Conservation (phyloP, 2,113 vertebrate genomes). For the Phyllopteryx taeniolatus region DNA sequence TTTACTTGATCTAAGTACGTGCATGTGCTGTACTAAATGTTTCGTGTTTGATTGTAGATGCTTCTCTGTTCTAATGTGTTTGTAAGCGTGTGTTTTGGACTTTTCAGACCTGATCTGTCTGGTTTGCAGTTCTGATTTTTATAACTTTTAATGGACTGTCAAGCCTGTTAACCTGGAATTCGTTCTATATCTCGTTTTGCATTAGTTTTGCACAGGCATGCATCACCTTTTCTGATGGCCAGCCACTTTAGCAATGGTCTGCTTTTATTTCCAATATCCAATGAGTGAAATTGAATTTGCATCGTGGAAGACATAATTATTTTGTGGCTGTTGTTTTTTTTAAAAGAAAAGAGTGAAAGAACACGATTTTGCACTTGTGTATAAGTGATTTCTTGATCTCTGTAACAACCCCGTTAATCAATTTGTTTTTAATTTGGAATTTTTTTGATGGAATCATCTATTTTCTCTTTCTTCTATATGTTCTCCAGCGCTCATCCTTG, state of each 20-base stretch:
- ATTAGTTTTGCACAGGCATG: background rate
- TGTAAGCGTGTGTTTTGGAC: conserved; percentile 7
- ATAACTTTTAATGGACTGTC: background rate
- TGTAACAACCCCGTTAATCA: background rate
- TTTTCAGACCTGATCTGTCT: conserved; percentile 22
- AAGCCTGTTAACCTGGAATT: conserved; percentile 1
- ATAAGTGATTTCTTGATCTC: background rate
- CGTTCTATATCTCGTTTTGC: background rate
- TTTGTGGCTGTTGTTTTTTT: background rate
- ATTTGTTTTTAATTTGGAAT: background rate
- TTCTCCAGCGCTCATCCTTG: background rate
- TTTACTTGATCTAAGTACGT: background rate
- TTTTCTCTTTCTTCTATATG: background rate
- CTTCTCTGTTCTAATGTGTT: background rate
- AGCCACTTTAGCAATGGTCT: background rate
- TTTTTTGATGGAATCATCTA: background rate
- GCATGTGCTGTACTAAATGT: background rate
- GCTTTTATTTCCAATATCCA: background rate
- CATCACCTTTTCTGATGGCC: background rate
- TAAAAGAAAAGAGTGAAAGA: background rate
- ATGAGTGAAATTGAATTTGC: background rate
- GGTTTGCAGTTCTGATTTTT: conserved; percentile 31
- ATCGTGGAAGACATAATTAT: background rate
- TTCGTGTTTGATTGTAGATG: background rate
- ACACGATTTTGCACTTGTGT: background rate